Conservation (phyloP, 1,140 invertebrate species). For the Heliconius hewitsoni region DNA sequence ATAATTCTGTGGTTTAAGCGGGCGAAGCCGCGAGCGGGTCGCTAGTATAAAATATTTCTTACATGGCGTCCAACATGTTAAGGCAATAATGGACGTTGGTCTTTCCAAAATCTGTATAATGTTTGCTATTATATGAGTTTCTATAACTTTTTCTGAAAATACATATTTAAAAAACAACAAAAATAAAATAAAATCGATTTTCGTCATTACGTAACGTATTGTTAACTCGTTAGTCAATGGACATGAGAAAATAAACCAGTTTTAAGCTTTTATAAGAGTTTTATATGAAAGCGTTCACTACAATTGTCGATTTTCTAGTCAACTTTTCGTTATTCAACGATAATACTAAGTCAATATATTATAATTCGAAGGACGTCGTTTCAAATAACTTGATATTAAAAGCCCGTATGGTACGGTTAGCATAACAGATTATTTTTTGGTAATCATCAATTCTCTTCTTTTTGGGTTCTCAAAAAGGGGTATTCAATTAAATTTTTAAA, state of each 20-base stretch:
- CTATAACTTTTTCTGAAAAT: conserved; percentile 18
- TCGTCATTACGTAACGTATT: background rate
- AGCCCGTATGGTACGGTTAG: background rate
- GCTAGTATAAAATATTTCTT: conserved; percentile 32
- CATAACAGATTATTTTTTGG: background rate
- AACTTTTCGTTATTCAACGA: background rate
- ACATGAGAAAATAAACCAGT: background rate
- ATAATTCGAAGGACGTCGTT: background rate
- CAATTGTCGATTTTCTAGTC: background rate
- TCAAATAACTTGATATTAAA: background rate
- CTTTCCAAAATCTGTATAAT: conserved; percentile 45
- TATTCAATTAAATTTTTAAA: background rate
- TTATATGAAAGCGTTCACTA: background rate
- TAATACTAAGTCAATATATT: background rate
- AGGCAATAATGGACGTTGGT: conserved; percentile 48
- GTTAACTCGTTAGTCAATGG: background rate
- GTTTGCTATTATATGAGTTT: conserved; percentile 46
- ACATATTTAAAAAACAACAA: conserved; percentile 29
- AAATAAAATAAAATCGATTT: conserved; percentile 18
- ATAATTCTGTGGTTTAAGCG: no score
- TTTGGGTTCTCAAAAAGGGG: no score
- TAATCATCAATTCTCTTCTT: no score
- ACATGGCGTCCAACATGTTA: conserved; percentile 55
- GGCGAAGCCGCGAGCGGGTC: no score
- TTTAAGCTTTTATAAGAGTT: background rate